A percentile compares a stretch with the other conserved stretches of the same genome.
These are phyloP conservation scores for human (Homo sapiens) DNA, from an alignment of 2,113 vertebrate genomes.

Conservation along the genomic window DNA sequence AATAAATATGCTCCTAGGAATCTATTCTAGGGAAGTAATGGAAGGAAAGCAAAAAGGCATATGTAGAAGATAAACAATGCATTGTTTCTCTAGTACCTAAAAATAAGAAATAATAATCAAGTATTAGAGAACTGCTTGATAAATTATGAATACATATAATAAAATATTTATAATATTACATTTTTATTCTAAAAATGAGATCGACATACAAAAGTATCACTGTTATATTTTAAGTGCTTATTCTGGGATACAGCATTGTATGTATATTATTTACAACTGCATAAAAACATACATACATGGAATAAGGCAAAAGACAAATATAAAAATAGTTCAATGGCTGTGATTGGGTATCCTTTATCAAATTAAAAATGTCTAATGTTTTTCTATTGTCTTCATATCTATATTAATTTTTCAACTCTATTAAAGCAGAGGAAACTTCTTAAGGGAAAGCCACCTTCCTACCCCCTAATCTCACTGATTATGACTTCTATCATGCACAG, in stretches of 20 bases:
- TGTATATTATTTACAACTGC: not conserved
- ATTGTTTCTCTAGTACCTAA: not conserved
- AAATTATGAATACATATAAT: conserved; percentile 10
- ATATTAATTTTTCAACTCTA: not conserved
- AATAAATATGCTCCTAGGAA: conserved; percentile 5
- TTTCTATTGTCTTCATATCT: not conserved
- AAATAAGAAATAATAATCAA: not conserved
- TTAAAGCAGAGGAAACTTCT: not conserved
- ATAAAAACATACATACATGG: not conserved
- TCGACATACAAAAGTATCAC: conserved; percentile 11
- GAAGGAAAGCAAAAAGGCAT: conserved; percentile 13
- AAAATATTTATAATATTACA: conserved; percentile 9
- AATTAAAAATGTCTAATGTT: not conserved
- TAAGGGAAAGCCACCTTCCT: not conserved
- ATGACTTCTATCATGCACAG: not conserved
- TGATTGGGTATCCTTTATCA: not conserved
- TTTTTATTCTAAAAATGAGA: conserved; percentile 6
- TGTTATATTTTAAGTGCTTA: conserved; percentile 35
- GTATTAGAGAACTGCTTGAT: not conserved
- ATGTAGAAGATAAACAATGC: not conserved
- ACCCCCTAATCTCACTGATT: not conserved
- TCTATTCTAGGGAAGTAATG: not conserved
- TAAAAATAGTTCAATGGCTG: not conserved
- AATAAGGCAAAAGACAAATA: conserved; percentile 4
- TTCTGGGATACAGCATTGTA: not conserved